A percentile compares a stretch with the other conserved stretches of the same genome.
Conservation (phyloP, 2,888 invertebrate genomes). For the Crepidodera aurea region DNA sequence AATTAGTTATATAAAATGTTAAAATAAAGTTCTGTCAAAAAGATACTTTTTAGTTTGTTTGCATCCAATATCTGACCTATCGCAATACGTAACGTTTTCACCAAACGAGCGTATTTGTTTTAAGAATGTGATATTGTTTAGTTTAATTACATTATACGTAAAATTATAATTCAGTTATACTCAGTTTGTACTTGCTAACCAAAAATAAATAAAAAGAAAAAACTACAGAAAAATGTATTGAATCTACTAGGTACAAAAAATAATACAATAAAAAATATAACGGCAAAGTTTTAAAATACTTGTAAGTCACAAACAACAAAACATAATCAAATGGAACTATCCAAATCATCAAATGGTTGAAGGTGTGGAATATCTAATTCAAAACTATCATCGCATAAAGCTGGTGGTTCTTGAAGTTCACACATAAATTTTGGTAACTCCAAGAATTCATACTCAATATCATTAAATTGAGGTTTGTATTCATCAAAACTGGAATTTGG, state of each 20-base stretch:
- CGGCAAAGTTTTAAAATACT: conserved; percentile 4
- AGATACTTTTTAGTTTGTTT: no score
- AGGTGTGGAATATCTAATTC: conserved; percentile 32
- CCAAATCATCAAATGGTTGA: conserved; percentile 29
- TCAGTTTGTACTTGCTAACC: conserved; percentile 36
- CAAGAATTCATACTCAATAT: conserved; percentile 12
- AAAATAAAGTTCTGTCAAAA: no score
- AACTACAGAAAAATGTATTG: no score
- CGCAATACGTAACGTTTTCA: no score
- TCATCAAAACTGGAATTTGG: conserved; percentile 16
- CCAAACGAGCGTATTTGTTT: no score
- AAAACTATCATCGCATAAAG: conserved; percentile 14
- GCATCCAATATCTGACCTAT: no score
- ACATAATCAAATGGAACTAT: conserved; percentile 20
- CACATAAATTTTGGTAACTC: conserved; percentile 10
- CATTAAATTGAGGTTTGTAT: not conserved
- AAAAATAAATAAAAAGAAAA: not conserved
- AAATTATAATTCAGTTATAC: conserved; percentile 10
- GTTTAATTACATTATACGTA: no score
- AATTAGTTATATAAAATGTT: no score
- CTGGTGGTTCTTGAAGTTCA: conserved; percentile 5
- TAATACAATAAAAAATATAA: no score
- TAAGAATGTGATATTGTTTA: not conserved
- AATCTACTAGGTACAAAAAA: no score
- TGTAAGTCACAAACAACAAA: conserved; percentile 16